phyloP scores from a whole-genome alignment of 2,797 vertebrate species.

The Phylloscopus collybita region DNA sequence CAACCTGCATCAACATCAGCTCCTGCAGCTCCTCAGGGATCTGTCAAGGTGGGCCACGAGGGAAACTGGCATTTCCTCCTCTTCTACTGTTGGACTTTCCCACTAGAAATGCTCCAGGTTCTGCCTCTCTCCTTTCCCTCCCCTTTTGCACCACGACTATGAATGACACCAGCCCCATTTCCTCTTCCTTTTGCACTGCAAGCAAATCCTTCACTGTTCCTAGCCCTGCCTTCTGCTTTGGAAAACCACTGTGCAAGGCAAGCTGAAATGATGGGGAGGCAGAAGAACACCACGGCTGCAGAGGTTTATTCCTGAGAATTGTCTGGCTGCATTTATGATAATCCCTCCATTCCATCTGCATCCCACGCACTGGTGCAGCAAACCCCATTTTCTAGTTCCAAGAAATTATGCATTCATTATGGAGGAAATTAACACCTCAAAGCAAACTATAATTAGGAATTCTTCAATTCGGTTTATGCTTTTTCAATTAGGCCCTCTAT shows the following conservation, averaged over 20 bases:
- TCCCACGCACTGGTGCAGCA: slow-evolving; percentile 51
- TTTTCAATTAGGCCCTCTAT: slow-evolving; percentile 84
- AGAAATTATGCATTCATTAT: slow-evolving; percentile 80
- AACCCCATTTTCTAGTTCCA: slow-evolving; percentile 73
- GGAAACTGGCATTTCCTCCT: neutral
- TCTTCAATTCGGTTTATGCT: slow-evolving; percentile 83
- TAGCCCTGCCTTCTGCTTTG: neutral
- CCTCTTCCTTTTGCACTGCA: neutral
- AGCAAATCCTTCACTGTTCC: neutral
- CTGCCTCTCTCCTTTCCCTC: neutral
- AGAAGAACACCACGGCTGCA: slow-evolving; percentile 13
- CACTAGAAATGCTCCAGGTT: rapidly evolving
- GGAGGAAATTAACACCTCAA: slow-evolving; percentile 82
- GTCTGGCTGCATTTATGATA: slow-evolving; percentile 49
- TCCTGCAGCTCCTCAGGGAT: neutral
- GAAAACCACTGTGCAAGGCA: neutral
- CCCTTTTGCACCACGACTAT: neutral
- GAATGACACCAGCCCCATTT: neutral
- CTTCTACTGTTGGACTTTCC: neutral
- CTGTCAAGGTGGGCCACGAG: neutral
- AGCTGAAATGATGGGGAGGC: neutral
- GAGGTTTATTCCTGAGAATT: slow-evolving; percentile 1
- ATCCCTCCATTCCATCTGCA: slow-evolving; percentile 58
- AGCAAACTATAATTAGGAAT: slow-evolving; percentile 85
- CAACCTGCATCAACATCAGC: neutral